Evolutionary conservation across 2,113 vertebrate genomes (phyloP).

Genomic region (Lipotes vexillifer): DNA sequence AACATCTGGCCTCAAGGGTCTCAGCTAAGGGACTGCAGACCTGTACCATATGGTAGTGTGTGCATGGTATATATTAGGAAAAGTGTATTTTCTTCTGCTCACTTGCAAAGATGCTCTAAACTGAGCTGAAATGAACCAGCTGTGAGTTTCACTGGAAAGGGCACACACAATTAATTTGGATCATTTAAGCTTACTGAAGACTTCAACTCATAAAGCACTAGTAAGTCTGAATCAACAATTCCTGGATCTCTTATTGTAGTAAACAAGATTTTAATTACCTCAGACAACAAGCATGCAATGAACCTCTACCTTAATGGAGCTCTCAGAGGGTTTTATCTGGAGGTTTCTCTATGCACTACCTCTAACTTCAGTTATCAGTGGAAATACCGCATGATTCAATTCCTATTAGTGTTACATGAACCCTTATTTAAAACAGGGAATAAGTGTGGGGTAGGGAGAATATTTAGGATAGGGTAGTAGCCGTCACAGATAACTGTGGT

Average conservation of each 20-base stretch:
- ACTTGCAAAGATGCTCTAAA: conserved; percentile 37
- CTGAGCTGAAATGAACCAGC: conserved; percentile 47
- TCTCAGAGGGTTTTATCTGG: conserved; percentile 5
- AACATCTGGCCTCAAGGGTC: conserved; percentile 38
- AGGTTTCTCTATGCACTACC: conserved; percentile 22
- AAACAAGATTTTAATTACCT: conserved; percentile 68
- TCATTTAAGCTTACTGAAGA: conserved; percentile 71
- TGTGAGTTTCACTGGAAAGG: conserved; percentile 51
- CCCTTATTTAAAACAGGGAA: background rate
- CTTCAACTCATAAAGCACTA: conserved; percentile 64
- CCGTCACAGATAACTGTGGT: background rate
- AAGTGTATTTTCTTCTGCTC: background rate
- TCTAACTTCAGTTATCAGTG: background rate
- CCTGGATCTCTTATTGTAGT: conserved; percentile 47
- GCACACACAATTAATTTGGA: conserved; percentile 59
- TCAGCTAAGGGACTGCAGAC: background rate
- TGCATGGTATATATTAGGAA: background rate
- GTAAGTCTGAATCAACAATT: conserved; percentile 67
- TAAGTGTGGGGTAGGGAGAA: too few species aligned
- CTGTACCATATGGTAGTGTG: conserved; percentile 28
- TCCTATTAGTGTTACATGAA: background rate
- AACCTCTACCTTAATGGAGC: conserved; percentile 33
- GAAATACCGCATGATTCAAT: background rate
- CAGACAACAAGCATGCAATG: conserved; percentile 43
- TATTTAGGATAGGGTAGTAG: background rate